A percentile compares a stretch with the other conserved stretches of the same genome.
Evolutionary conservation across 2,113 vertebrate genomes (phyloP).

Genomic region (Otocyon megalotis): DNA sequence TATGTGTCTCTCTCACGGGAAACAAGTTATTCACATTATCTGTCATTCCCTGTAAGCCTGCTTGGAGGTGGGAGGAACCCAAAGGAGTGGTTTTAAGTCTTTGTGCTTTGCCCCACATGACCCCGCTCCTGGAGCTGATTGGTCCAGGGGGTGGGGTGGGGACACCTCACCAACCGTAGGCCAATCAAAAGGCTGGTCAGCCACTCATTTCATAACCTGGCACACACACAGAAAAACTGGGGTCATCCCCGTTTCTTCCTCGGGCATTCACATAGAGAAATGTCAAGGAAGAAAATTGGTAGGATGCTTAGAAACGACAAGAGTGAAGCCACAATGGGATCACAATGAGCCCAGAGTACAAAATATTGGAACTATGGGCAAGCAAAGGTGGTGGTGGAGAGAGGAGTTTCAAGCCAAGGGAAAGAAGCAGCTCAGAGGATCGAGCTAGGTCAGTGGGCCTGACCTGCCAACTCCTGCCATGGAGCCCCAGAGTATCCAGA

Average conservation of each 20-base stretch:
- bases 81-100: background rate
- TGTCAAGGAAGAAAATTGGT: background rate
- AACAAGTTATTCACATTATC: background rate
- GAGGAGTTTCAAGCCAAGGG: background rate
- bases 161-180: background rate
- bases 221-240: background rate
- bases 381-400: background rate
- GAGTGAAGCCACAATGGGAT: background rate
- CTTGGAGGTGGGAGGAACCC: background rate
- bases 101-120: background rate
- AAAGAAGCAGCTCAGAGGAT: background rate
- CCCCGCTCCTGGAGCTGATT: background rate
- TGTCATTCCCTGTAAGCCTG: background rate
- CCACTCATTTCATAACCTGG: background rate
- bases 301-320: background rate
- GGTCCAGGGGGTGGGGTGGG: background rate
- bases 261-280: slow-evolving; percentile 13
- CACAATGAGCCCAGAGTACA: background rate
- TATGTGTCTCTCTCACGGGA: background rate
- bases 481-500: background rate
- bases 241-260: slow-evolving; percentile 13
- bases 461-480: background rate
- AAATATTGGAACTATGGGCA: background rate
- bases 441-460: background rate
- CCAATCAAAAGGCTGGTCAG: background rate